phyloP scores from a whole-genome alignment of 2,888 invertebrate genomes.

The Myopa tessellatipennis region DNA sequence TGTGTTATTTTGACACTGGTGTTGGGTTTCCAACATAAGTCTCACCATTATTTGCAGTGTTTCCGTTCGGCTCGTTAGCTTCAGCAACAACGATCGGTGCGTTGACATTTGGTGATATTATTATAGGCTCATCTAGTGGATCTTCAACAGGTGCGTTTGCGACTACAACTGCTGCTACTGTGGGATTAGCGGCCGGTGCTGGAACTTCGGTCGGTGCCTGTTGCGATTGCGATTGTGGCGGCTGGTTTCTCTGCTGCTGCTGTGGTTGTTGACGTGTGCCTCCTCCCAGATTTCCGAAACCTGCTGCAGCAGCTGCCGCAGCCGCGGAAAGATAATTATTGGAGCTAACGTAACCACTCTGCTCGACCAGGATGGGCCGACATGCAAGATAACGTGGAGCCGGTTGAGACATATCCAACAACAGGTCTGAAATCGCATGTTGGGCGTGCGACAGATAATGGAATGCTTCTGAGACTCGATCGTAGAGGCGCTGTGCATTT shows the following conservation, averaged over 20 bases:
- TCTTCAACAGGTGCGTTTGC: slow-evolving; percentile 56
- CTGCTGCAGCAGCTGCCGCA: slow-evolving; percentile 47
- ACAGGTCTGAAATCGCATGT: slow-evolving; percentile 89
- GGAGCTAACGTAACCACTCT: slow-evolving; percentile 70
- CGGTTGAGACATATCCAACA: slow-evolving; percentile 76
- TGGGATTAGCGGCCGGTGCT: slow-evolving; percentile 44
- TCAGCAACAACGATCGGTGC: background rate
- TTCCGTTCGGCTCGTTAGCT: slow-evolving; percentile 40
- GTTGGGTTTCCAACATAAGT: background rate
- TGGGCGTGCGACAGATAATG: slow-evolving; percentile 90
- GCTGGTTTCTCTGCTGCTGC: slow-evolving; percentile 39
- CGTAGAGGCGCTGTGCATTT: slow-evolving; percentile 76
- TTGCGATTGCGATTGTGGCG: slow-evolving; percentile 47
- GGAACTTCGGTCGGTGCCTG: slow-evolving; percentile 41
- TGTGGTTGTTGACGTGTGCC: slow-evolving; percentile 39
- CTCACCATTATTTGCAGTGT: slow-evolving; percentile 41
- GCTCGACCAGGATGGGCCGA: slow-evolving; percentile 79
- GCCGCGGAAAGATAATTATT: slow-evolving; percentile 60
- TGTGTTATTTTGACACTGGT: too few relatives aligned
- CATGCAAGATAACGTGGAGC: slow-evolving; percentile 79
- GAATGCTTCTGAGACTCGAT: slow-evolving; percentile 81
- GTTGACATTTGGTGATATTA: slow-evolving; percentile 45
- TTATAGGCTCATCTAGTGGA: slow-evolving; percentile 60
- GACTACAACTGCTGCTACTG: slow-evolving; percentile 45
- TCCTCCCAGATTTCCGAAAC: slow-evolving; percentile 23